Conservation (phyloP, 2,113 vertebrate species). For the Hiodon tergisus region DNA sequence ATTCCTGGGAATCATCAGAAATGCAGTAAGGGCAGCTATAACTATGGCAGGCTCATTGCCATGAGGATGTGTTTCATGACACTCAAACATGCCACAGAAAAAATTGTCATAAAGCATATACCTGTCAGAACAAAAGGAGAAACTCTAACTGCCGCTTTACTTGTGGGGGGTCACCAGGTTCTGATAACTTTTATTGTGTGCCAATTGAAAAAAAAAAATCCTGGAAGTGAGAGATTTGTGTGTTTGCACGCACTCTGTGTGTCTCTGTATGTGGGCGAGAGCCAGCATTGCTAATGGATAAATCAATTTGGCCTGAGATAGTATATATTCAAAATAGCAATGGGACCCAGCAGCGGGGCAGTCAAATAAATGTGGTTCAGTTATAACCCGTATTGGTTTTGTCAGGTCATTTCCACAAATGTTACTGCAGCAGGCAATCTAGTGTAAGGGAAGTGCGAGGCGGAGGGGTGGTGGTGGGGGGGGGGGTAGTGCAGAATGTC, state of each 20-base stretch:
- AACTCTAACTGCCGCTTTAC: no score
- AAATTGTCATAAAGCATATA: no score
- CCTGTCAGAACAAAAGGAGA: no score
- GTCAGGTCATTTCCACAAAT: conserved; percentile 12
- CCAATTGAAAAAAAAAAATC: no score
- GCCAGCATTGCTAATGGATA: no score
- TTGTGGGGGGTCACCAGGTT: no score
- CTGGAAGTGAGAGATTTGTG: no score
- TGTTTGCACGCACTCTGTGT: no score
- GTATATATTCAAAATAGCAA: conserved; percentile 1
- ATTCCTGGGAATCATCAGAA: background rate
- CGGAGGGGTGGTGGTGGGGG: background rate
- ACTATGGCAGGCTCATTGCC: background rate
- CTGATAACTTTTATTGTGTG: no score
- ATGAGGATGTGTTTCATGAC: no score
- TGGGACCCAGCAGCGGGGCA: background rate
- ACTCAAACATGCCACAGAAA: no score
- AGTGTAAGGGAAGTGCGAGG: background rate
- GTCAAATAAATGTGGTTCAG: background rate
- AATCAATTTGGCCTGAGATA: background rate
- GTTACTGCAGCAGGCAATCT: conserved; percentile 14
- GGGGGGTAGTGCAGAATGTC: background rate
- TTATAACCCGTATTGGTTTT: conserved; percentile 8
- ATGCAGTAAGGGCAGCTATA: background rate
- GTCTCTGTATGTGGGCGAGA: no score